phyloP scores from a whole-genome alignment of 2,113 vertebrate genomes.

The Chroicocephalus ridibundus region DNA sequence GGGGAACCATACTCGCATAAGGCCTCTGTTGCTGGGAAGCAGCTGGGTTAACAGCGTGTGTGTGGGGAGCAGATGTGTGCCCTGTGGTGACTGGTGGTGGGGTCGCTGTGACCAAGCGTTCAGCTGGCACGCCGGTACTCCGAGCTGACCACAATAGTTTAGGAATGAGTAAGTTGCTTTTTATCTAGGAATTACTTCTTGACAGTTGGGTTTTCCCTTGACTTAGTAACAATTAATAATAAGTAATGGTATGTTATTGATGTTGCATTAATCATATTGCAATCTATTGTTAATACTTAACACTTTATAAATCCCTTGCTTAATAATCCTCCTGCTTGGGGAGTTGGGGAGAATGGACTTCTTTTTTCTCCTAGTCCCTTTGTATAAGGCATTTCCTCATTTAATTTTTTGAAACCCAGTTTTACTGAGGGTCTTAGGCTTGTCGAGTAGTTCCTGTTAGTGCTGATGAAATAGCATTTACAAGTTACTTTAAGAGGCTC shows the following conservation, averaged over 20 bases:
- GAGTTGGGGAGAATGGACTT: not conserved
- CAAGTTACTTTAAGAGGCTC: not conserved
- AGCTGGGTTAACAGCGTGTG: not conserved
- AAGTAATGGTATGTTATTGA: not conserved
- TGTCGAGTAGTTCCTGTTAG: not conserved
- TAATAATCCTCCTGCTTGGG: not conserved
- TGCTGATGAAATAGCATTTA: not conserved
- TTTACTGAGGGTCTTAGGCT: not conserved
- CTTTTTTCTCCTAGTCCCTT: not conserved
- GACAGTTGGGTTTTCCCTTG: not conserved
- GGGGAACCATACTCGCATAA: fast-evolving
- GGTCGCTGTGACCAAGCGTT: fast-evolving
- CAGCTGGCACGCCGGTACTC: fast-evolving
- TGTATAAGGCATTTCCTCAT: not conserved
- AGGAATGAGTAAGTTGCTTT: not conserved
- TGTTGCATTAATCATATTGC: not conserved
- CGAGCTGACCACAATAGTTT: fast-evolving
- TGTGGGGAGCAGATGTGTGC: not conserved
- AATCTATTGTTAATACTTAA: not conserved
- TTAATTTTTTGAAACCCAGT: not conserved
- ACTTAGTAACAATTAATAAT: not conserved
- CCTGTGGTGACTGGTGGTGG: fast-evolving
- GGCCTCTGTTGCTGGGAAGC: fast-evolving
- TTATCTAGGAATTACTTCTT: not conserved
- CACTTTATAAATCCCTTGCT: not conserved